Base-by-base conservation (phyloP, 2,113 vertebrate species). In the Rafetus swinhoei region DNA sequence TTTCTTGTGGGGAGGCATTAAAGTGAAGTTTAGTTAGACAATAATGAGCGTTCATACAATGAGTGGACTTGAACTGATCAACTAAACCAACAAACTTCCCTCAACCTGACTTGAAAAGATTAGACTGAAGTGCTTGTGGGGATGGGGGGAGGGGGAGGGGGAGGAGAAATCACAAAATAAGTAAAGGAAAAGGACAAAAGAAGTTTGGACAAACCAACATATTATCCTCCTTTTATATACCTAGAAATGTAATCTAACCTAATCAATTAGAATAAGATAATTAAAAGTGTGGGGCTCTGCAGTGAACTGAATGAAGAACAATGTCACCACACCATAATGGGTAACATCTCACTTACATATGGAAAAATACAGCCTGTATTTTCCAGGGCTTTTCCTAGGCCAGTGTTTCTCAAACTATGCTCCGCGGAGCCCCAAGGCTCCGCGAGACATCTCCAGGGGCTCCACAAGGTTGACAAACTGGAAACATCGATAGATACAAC, bases 1-100 rank as follows among this genome's bases (percentile, higher is more conserved):
- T 82, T 81, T 0, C 0, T 22, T 82, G n/a, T 60, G 29, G 52
- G 79, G 77, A 54, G 88, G 39, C 4, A 1, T 45, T 76, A 55
- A 32, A 88, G 85, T 81, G 22, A n/a, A 83, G 84, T 62, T 62
- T 32, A 19, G n/a, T 72, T 24, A 86, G 35, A 57, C 50, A 89
- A 86, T 9, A 84, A 39, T 1, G 6, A 52, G 52, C 53, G 29
- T 57, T 90, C 83, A 80, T n/a, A 84, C 35, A 27, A 3, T 69
- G n/a, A 74, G 35, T 65, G 18, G 80, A 88, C 39, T 7, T 79
- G 65, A 89, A 57, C 22, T 53, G 85, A 62, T 52, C 60, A 91
- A 88, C 15, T 50, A 24, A 92, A 88, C 2, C 14, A 4, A 12
- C 80, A 55, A 55, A 57, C 79, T 16, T 14, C 59, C 79, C 35